These are phyloP conservation scores for Asarcornis scutulata DNA, from an alignment of 2,113 vertebrate genomes.

Conservation along the genomic window DNA sequence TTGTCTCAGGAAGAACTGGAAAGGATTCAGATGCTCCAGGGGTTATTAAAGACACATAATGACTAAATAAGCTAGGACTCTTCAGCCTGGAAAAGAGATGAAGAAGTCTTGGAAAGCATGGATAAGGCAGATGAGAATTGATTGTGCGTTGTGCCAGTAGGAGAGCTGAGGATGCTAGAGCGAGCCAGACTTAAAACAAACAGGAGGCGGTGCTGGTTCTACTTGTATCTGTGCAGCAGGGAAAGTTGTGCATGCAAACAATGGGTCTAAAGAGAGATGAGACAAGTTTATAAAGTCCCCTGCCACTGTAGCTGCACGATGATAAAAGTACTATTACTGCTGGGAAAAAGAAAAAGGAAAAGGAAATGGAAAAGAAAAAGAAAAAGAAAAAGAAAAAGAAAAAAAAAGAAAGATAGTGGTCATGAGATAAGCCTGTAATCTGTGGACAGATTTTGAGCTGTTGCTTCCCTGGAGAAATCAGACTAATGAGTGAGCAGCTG, in stretches of 20 bases:
- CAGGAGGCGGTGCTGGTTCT: accelerated
- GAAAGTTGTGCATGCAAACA: not conserved
- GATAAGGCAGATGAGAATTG: not conserved
- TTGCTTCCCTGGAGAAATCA: not conserved
- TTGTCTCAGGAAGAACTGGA: not conserved
- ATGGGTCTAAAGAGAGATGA: not conserved
- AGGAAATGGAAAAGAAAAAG: no score
- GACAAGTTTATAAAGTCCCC: not conserved
- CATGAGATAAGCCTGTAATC: not conserved
- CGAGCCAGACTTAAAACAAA: not conserved
- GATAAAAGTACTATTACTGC: not conserved
- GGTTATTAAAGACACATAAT: not conserved
- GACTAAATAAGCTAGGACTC: not conserved
- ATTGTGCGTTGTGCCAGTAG: not conserved
- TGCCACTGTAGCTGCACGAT: not conserved
- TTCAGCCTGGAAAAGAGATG: not conserved
- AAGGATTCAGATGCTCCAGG: not conserved
- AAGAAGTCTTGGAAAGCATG: not conserved
- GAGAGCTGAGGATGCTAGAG: not conserved
- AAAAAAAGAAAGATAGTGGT: not conserved
- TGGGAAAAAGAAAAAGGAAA: not conserved
- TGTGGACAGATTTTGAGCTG: not conserved
- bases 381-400: not conserved
- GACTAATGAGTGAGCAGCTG: not conserved
- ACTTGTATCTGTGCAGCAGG: not conserved